Evolutionary conservation across 2,113 vertebrate genomes (phyloP).

Genomic region (Crypturellus undulatus): DNA sequence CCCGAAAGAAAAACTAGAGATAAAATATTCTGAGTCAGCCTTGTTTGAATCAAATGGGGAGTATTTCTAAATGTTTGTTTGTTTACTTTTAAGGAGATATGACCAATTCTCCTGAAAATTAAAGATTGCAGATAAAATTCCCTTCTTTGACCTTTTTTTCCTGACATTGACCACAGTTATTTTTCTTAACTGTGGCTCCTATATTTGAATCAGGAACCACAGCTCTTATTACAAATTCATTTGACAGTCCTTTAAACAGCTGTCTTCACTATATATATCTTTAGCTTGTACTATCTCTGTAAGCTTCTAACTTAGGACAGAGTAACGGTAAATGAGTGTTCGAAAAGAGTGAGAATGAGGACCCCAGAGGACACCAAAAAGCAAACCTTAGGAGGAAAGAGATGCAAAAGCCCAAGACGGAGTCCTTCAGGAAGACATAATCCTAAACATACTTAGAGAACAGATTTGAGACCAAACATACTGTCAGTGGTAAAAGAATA

Average conservation of each 20-base stretch:
- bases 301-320: background rate
- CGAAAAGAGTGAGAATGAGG: background rate
- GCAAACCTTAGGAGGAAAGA: background rate
- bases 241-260: background rate
- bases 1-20: background rate
- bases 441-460: background rate
- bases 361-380: background rate
- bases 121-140: background rate
- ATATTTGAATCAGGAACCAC: background rate
- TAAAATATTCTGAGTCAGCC: fast-evolving
- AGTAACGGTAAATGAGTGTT: background rate
- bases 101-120: background rate
- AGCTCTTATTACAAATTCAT: background rate
- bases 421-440: background rate
- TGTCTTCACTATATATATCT: background rate
- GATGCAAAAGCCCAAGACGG: background rate
- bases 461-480: background rate
- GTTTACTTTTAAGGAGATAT: background rate
- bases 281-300: background rate
- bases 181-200: background rate
- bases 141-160: background rate
- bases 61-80: background rate
- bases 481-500: background rate
- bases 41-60: background rate
- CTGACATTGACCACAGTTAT: background rate